Conservation (phyloP, 2,797 vertebrate species). For the Rachycentron canadum region DNA sequence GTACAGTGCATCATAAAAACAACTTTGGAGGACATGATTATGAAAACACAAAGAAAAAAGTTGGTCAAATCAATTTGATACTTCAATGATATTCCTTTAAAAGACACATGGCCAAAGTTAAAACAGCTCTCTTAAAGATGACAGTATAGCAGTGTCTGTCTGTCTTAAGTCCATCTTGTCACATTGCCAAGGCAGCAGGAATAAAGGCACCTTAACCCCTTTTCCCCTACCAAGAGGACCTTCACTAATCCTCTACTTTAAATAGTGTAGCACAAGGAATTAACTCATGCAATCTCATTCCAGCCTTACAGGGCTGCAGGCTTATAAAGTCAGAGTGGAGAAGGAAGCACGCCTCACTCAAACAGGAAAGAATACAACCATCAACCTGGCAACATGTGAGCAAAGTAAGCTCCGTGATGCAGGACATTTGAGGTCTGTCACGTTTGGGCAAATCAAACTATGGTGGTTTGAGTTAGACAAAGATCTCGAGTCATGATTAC, state of each 20-base stretch:
- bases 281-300: conserved; percentile 84
- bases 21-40: conserved; percentile 51
- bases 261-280: conserved; percentile 85
- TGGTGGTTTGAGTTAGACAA: background rate
- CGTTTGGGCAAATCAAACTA: conserved; percentile 14
- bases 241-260: conserved; percentile 80
- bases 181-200: conserved; percentile 62
- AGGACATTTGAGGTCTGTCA: conserved; percentile 23
- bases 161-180: conserved; percentile 52
- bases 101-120: background rate
- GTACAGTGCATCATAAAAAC: conserved; percentile 63
- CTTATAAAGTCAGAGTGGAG: conserved; percentile 71
- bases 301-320: conserved; percentile 63
- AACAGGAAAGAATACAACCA: conserved; percentile 10
- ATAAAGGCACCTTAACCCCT: conserved; percentile 73
- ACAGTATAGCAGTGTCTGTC: conserved; percentile 10
- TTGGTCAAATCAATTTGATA: background rate
- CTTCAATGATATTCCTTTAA: background rate
- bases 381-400: conserved; percentile 27
- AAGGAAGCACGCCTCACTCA: conserved; percentile 28
- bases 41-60: conserved; percentile 6
- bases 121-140: conserved; percentile 10
- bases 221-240: conserved; percentile 55
- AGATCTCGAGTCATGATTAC: conserved; percentile 21
- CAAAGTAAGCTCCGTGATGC: conserved; percentile 1